These are phyloP conservation scores for Lycophotia porphyrea DNA, from an alignment of 2,888 invertebrate genomes.

Conservation along the genomic window DNA sequence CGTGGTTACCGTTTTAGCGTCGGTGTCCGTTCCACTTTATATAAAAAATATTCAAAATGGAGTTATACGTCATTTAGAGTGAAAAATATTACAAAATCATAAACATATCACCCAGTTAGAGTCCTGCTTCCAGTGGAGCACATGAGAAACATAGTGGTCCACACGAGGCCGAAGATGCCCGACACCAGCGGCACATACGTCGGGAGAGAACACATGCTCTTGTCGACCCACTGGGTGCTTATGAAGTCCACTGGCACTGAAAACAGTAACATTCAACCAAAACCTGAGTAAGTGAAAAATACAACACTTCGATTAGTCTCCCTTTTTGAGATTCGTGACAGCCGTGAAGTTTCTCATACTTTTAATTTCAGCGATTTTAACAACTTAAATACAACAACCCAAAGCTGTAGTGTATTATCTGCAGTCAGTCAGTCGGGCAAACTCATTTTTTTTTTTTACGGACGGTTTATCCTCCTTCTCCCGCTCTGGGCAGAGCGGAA, in stretches of 20 bases:
- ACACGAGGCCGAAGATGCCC: constrained; percentile 86
- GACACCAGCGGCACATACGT: constrained; percentile 87
- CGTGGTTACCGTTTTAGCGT: no score
- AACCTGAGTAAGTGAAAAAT: not conserved
- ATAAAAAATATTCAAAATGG: no score
- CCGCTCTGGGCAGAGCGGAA: no score
- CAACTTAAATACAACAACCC: not conserved
- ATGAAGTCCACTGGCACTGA: constrained; percentile 83
- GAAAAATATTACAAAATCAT: not conserved
- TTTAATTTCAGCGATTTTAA: constrained; percentile 2
- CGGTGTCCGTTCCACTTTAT: no score
- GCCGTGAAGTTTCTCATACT: not conserved
- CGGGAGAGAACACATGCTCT: constrained; percentile 84
- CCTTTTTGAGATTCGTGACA: not conserved
- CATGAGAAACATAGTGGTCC: constrained; percentile 89
- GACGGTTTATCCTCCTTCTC: no score
- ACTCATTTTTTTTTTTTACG: no score
- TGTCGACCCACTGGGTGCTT: constrained; percentile 85
- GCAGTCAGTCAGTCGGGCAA: not conserved
- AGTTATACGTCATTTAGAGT: not conserved
- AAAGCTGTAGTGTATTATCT: not conserved
- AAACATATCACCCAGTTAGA: constrained; percentile 79
- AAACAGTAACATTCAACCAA: not conserved
- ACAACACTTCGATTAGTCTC: not conserved
- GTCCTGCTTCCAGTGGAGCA: constrained; percentile 88